Base-by-base conservation (phyloP, 2,797 vertebrate species). In the Gorsachius magnificus region DNA sequence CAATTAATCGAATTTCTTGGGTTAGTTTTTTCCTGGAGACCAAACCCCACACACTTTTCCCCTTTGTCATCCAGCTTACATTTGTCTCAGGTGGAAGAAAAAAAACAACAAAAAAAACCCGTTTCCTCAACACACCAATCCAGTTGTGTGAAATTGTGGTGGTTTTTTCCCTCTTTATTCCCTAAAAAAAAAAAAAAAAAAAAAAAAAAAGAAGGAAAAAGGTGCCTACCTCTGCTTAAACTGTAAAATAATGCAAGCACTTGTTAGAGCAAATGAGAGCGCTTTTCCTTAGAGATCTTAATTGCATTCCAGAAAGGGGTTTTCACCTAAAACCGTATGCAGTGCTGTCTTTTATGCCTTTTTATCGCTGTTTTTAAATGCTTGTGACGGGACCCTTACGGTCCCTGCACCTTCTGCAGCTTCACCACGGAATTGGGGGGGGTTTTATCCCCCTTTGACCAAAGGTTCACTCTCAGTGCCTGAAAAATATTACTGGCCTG, bases 41-140 rank as follows among this genome's bases (percentile, higher is more conserved):
- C 80, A 75, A 90, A 90, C 56, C 56, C 48, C 86, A 61, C 87
- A 87, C 69, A 56, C 84, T 84, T 94, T 54, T 83, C 85, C 91
- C 91, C 96, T 86, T 58, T 74, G 48, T 68, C 33, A 11, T 87
- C 78, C 95, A 89, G 65, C 45, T 79, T 64, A 93, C 93, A 56
- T 97, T 87, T 93, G 90, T 94, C 96, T 93, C 90, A 66, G 94
- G 96, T 95, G 58, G 21, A 63, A 36, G 35, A 43, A 36, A 41
- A 41, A 38, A 38, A 38, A 38, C 38, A 38, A 41, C 41, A 41
- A n/a, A n/a, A n/a, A n/a, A n/a, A 41, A 41, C 41, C 41, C 41
- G 41, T 95, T 94, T 57, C 92, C 93, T 83, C 35, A 93, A 91
- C 83, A 86, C 60, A 3, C 45, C 2, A 9, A 57, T 51, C 43